These are phyloP conservation scores for Marcusenius ussheri DNA, from an alignment of 2,113 vertebrate species.

Conservation along the genomic window DNA sequence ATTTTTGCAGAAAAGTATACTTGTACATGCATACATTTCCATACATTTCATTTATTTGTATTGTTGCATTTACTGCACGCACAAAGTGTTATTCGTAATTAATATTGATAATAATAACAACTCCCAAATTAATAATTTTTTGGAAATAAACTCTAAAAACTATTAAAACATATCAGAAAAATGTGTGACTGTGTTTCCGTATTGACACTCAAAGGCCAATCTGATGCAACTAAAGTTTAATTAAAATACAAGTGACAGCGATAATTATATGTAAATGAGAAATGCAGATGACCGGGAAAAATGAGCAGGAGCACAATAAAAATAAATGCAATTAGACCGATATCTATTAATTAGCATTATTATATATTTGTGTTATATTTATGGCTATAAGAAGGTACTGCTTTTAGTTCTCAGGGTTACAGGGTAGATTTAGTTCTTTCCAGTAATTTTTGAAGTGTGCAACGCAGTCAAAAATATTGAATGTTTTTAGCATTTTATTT, in stretches of 20 bases:
- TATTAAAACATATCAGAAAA: neutral
- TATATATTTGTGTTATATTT: neutral
- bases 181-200: neutral
- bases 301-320: neutral
- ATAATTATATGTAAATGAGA: conserved; percentile 13
- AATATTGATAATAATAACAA: neutral
- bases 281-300: neutral
- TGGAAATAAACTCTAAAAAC: neutral
- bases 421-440: neutral
- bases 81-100: neutral
- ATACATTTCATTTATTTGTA: neutral
- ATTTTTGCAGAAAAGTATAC: neutral
- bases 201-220: neutral
- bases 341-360: neutral
- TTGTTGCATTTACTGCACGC: neutral
- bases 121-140: neutral
- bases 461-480: neutral
- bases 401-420: neutral
- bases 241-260: conserved; percentile 10
- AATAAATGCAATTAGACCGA: conserved; percentile 9
- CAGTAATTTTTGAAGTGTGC: neutral
- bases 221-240: conserved; percentile 5
- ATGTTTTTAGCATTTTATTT: too few relatives aligned
- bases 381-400: neutral
- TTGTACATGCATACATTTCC: neutral